Evolutionary conservation across 30 jellyfish, hydroid and myxozoan species (phyloP).

Genomic region (Hydractinia echinata): DNA sequence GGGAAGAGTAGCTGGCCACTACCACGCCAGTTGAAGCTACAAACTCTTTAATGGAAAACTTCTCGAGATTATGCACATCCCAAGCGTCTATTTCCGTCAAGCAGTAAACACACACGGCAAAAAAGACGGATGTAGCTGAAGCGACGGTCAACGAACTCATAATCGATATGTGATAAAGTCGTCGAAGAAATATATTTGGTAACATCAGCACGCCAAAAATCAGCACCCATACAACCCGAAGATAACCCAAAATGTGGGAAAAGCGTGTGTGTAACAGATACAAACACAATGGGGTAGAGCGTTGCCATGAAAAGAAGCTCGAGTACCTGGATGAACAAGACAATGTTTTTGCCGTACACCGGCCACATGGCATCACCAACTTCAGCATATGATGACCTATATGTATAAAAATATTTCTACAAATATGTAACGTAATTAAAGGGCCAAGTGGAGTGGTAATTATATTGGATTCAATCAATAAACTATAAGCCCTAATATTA

Average conservation of each 20-base stretch:
- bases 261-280: constrained; percentile 8
- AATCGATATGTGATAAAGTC: constrained; percentile 11
- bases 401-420: neutral
- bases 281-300: constrained; percentile 26
- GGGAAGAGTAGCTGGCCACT: constrained; percentile 67
- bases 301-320: constrained; percentile 28
- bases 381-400: constrained; percentile 20
- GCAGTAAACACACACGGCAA: constrained; percentile 11
- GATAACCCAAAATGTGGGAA: neutral
- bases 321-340: constrained; percentile 8
- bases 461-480: too few species aligned
- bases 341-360: neutral
- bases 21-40: constrained; percentile 55
- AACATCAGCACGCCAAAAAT: constrained; percentile 1
- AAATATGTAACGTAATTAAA: too few species aligned
- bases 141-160: constrained; percentile 25
- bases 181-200: constrained; percentile 14
- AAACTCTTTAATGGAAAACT: constrained; percentile 10
- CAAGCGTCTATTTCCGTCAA: neutral
- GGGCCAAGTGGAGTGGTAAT: too few species aligned
- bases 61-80: neutral
- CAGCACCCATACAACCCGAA: neutral
- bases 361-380: constrained; percentile 23
- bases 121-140: constrained; percentile 10
- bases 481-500: too few species aligned